These are phyloP conservation scores for Nothura maculosa DNA, from an alignment of 2,797 vertebrate genomes.

Conservation along the genomic window DNA sequence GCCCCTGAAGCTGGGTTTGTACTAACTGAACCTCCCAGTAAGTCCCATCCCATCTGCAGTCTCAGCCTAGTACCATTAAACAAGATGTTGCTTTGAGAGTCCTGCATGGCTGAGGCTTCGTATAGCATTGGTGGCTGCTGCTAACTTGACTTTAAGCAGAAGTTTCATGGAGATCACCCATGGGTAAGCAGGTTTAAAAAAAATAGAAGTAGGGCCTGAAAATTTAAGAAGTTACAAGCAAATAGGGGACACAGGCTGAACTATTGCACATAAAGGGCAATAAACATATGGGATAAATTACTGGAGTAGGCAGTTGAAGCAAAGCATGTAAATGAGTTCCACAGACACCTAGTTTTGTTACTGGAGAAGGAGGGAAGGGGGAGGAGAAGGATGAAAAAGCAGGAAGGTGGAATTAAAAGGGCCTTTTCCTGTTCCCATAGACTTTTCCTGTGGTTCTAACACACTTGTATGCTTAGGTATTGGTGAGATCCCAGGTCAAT, in stretches of 20 bases:
- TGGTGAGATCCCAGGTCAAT: background rate
- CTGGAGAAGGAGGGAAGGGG: background rate
- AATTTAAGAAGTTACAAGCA: conserved; percentile 65
- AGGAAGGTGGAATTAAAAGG: conserved; percentile 40
- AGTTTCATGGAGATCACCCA: background rate
- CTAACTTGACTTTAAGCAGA: conserved; percentile 18
- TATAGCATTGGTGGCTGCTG: background rate
- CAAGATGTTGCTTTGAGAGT: background rate
- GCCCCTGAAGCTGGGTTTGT: background rate
- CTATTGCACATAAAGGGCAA: conserved; percentile 55
- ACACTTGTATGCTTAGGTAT: background rate
- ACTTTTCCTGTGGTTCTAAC: background rate
- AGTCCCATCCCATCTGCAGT: background rate
- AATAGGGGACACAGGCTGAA: conserved; percentile 38
- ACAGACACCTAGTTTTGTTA: conserved; percentile 53
- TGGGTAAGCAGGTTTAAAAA: background rate
- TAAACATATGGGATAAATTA: conserved; percentile 78
- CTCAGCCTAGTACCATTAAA: background rate
- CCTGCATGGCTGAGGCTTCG: background rate
- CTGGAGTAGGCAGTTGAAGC: conserved; percentile 41
- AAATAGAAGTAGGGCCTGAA: conserved; percentile 8
- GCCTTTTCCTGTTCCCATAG: conserved; percentile 39
- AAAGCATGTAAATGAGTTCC: conserved; percentile 72
- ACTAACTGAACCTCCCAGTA: background rate
- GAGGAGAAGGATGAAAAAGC: background rate